phyloP scores from a whole-genome alignment of 2,888 invertebrate genomes.

The Alloplasta piceator region DNA sequence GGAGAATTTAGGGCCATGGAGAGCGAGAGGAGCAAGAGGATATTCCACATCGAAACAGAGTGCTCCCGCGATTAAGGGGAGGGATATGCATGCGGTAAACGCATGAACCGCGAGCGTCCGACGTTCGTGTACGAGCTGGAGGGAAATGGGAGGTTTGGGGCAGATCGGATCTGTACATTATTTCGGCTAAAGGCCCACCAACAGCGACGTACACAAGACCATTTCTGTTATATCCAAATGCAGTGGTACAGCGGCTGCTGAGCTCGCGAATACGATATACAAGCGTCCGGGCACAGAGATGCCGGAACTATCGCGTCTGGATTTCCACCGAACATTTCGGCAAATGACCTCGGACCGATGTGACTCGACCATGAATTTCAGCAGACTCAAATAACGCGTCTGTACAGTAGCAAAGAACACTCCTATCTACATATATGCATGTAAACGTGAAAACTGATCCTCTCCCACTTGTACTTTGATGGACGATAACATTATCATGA shows the following conservation, averaged over 20 bases:
- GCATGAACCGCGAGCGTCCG: conserved; percentile 25
- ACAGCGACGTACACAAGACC: not conserved
- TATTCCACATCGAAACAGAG: conserved; percentile 42
- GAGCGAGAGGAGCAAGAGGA: conserved; percentile 19
- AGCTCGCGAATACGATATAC: no score
- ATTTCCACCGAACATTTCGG: not conserved
- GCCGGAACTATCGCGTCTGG: conserved; percentile 1
- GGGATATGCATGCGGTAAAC: conserved; percentile 61
- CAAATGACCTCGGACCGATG: not conserved
- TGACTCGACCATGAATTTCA: not conserved
- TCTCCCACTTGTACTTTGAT: no score
- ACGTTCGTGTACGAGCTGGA: no score
- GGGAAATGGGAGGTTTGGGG: conserved; percentile 26
- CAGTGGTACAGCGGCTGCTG: no score
- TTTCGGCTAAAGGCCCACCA: conserved; percentile 66
- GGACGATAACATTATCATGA: no score
- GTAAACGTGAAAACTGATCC: no score
- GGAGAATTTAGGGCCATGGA: conserved; percentile 44
- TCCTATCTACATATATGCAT: no score
- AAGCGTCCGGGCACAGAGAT: not conserved
- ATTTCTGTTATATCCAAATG: no score
- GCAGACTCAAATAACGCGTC: no score
- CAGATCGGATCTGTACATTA: conserved; percentile 72
- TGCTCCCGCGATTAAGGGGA: conserved; percentile 34
- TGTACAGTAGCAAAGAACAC: no score